phyloP scores from a whole-genome alignment of 2,113 vertebrate genomes.

The Phoxinus phoxinus region DNA sequence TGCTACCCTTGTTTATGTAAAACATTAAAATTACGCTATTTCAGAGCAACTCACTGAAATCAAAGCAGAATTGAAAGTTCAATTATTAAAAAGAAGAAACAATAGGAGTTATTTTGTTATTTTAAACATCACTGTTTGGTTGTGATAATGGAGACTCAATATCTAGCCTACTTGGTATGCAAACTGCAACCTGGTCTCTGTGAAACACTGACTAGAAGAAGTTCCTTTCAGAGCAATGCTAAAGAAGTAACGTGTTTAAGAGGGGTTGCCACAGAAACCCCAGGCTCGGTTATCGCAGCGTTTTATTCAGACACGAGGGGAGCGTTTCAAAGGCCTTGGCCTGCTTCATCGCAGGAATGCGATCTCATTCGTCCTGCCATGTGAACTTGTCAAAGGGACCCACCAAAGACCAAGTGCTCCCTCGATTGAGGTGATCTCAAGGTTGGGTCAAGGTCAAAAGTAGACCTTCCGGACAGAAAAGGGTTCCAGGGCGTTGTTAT shows the following conservation, averaged over 20 bases:
- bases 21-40: background rate
- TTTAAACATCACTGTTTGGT: background rate
- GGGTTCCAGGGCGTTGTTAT: background rate
- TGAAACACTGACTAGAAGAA: constrained; percentile 16
- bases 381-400: constrained; percentile 53
- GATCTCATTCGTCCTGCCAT: constrained; percentile 20
- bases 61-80: background rate
- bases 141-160: background rate
- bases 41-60: background rate
- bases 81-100: background rate
- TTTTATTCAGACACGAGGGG: constrained; percentile 21
- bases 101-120: background rate
- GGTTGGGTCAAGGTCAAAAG: background rate
- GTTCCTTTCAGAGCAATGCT: background rate
- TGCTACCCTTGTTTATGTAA: background rate
- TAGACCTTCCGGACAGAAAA: background rate
- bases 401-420: constrained; percentile 50
- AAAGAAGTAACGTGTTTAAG: background rate
- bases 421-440: background rate
- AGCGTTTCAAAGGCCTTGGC: constrained; percentile 24
- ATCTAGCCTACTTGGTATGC: constrained; percentile 26
- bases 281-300: constrained; percentile 11
- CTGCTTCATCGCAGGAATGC: constrained; percentile 29
- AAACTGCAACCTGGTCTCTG: constrained; percentile 13
- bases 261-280: constrained; percentile 2